Base-by-base conservation (phyloP, 2,888 invertebrate genomes). In the Brachyopa scutellaris region DNA sequence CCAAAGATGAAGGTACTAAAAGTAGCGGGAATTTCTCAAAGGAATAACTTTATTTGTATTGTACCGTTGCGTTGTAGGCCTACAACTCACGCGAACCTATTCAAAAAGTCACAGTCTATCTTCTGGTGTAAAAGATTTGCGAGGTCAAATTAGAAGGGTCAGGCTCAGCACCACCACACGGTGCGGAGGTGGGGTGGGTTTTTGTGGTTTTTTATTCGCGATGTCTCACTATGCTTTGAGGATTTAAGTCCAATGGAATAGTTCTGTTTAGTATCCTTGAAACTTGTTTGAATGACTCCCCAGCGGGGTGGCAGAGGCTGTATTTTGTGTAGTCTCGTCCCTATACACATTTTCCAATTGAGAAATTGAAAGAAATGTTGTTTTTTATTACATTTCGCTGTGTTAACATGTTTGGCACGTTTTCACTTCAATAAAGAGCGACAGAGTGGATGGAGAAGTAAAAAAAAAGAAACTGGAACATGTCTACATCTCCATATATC, bases 111-210 rank as follows among this genome's bases (percentile, higher is more conserved):
- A n/a, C n/a, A n/a, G n/a, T n/a, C n/a, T n/a, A n/a, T 17, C 31
- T 6, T n/a, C 17, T 15, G 31, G 8, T 55, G 42, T n/a, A 66
- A 42, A 61, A 70, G 61, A 49, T 62, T 74, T 79, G n/a, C 79
- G 79, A 74, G 74, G 79, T 61, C 67, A 55, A 67, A 53, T 72
- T 67, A 74, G 74, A 42, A 42, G 67, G 79, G 67, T 79, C 79
- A 79, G 79, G 66, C n/a, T n/a, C n/a, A n/a, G n/a, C n/a, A n/a
- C n/a, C n/a, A 73, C 67, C 79, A 67, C 79, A 79, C 61, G 51
- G 45, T 62, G 15, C n/a, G n/a, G n/a, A n/a, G n/a, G n/a, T n/a
- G n/a, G n/a, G n/a, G n/a, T n/a, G 26, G 11, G 29, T 42, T 36
- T 61, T 78, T 72, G 69, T 38, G 69, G 51, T 42, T 62, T 49